These are phyloP conservation scores for Busseola fusca DNA, from an alignment of 2,888 invertebrate genomes.

Conservation along the genomic window DNA sequence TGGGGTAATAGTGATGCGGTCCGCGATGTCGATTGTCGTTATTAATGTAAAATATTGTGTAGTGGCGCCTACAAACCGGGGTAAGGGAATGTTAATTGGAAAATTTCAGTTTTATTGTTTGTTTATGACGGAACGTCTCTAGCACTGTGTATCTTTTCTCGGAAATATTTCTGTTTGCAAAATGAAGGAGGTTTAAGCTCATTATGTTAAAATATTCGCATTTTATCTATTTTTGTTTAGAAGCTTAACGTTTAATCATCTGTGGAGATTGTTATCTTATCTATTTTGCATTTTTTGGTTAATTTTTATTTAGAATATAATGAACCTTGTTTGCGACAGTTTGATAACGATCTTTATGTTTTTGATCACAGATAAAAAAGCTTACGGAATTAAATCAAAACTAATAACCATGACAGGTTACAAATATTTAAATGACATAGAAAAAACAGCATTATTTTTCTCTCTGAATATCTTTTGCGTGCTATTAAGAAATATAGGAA, in stretches of 20 bases:
- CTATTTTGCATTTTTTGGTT: constrained; percentile 46
- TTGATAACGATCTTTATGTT: constrained; percentile 51
- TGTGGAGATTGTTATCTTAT: constrained; percentile 42
- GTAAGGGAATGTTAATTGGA: constrained; percentile 57
- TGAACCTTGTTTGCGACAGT: constrained; percentile 33
- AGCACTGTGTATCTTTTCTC: constrained; percentile 35
- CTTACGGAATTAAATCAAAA: constrained; percentile 28
- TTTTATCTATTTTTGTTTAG: constrained; percentile 29
- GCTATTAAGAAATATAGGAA: constrained; percentile 37
- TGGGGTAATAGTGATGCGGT: constrained; percentile 81
- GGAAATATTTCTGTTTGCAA: constrained; percentile 40
- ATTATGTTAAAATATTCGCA: constrained; percentile 27
- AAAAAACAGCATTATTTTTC: constrained; percentile 20
- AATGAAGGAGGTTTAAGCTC: constrained; percentile 6
- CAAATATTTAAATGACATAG: constrained; percentile 29
- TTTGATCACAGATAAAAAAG: constrained; percentile 48
- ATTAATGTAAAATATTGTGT: constrained; percentile 55
- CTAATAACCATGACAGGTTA: constrained; percentile 35
- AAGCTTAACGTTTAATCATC: constrained; percentile 17
- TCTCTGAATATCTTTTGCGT: constrained; percentile 20
- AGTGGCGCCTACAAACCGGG: constrained; percentile 60
- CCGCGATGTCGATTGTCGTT: constrained; percentile 57
- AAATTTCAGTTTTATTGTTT: constrained; percentile 53
- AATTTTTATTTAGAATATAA: constrained; percentile 48
- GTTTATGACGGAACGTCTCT: constrained; percentile 46